Evolutionary conservation across 2,888 invertebrate genomes (phyloP), one percentile per base, ranked within the genome.

Genomic region (Matsumyia berberina): DNA sequence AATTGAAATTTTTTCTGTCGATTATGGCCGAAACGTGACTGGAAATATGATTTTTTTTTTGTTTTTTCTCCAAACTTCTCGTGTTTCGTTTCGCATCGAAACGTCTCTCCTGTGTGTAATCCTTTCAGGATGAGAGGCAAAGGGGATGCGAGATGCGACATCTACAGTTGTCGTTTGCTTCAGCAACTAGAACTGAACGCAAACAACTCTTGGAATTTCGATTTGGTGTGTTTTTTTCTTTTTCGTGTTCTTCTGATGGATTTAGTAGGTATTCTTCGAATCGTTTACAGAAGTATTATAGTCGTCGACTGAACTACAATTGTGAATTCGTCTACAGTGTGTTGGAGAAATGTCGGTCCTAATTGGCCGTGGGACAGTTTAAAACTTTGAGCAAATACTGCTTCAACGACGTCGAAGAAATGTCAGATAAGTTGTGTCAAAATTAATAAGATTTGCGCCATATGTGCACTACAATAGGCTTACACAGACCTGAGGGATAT

Each of bases 1-100:
- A 78, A 78, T 78, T 78, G 77, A 69, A 77, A 77, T 67, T 62
- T 69, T 62, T 62, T 55, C n/a, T 55, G 35, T 62, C 69, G 69
- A 69, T 69, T 69, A 78, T 78, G 77, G 69, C 37, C 17, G 11
- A 69, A 70, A 78, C 77, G 77, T 78, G 77, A 78, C 77, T 69
- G 62, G 77, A 78, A 78, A 69, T 69, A 69, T 77, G 76, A 78
- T 60, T 69, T 24, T 24, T 8, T 33, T 35, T 29, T 37, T 35
- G 7, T 12, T 15, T 46, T 39, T 33, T 62, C 53, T 44, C 33
- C 15, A 0, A 12, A 12, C 24, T 15, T 2, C n/a, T 64, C 53
- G 24, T 64, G 64, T 58, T 67, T 66, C 57, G 46, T 57, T 24
- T 67, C 58, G 49, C 55, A 46, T 57, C 35, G 49, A 39, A 76